These are phyloP conservation scores for Propithecus coquereli DNA, from an alignment of 2,113 vertebrate species.

Conservation along the genomic window DNA sequence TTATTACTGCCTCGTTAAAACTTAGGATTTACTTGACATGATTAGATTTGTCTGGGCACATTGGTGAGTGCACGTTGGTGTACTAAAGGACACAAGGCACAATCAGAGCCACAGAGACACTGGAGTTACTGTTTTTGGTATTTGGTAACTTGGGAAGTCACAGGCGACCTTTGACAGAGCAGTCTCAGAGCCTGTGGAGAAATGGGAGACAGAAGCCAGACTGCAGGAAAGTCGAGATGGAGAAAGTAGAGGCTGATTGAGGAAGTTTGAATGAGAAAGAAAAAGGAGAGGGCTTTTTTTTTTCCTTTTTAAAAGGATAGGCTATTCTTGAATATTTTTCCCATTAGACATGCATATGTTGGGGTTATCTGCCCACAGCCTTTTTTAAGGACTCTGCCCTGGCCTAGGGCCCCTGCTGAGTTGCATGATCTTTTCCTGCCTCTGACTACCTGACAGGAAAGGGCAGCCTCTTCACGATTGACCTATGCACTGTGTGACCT, in stretches of 20 bases:
- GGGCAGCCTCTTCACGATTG: too few species aligned
- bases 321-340: neutral
- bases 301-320: neutral
- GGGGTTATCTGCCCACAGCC: neutral
- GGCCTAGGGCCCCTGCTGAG: neutral
- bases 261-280: neutral
- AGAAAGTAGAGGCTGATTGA: neutral
- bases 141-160: neutral
- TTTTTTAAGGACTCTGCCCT: neutral
- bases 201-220: neutral
- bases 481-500: neutral
- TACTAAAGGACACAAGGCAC: neutral
- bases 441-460: neutral
- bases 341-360: neutral
- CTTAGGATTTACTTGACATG: neutral
- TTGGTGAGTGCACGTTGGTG: neutral
- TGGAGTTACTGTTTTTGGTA: neutral
- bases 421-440: neutral
- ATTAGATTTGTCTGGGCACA: neutral
- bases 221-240: neutral
- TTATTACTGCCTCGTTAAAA: neutral
- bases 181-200: too few species aligned
- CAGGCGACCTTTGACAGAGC: neutral
- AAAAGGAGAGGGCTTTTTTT: neutral
- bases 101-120: neutral